Evolutionary conservation across 2,797 vertebrate species (phyloP).

Genomic region (Threskiornis aethiopicus): DNA sequence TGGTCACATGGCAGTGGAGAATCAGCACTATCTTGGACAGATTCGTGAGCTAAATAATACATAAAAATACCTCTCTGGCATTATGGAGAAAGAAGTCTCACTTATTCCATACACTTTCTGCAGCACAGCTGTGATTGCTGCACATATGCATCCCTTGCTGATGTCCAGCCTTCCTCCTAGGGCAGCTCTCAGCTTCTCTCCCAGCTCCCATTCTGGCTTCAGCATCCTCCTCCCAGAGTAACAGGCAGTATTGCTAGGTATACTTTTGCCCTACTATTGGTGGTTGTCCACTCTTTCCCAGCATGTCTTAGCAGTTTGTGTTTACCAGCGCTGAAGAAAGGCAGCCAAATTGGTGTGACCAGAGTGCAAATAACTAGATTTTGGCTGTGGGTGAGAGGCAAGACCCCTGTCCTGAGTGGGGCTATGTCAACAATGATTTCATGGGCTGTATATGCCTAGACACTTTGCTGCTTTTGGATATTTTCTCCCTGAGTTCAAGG

Average conservation of each 20-base stretch:
- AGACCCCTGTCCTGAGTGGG: neutral
- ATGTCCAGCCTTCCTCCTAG: neutral
- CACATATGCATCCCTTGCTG: too few species aligned
- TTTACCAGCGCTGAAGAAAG: neutral
- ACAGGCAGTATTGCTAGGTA: neutral
- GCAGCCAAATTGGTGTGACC: neutral
- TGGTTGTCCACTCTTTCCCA: neutral
- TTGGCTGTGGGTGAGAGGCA: neutral
- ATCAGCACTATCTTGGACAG: neutral
- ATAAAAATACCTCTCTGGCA: neutral
- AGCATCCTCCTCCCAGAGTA: neutral
- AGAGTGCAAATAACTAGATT: neutral
- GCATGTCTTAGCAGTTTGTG: neutral
- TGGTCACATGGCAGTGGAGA: neutral
- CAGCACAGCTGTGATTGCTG: neutral
- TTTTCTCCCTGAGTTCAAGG: neutral
- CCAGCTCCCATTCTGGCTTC: neutral
- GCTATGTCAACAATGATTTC: neutral
- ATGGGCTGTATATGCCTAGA: too few species aligned
- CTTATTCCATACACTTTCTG: neutral
- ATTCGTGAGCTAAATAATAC: neutral
- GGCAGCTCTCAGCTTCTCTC: neutral
- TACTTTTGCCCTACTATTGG: neutral
- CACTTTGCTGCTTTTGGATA: neutral
- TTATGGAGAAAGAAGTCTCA: neutral